Conservation (phyloP, 2,797 vertebrate genomes). For the Heteromormyrus szaboi region DNA sequence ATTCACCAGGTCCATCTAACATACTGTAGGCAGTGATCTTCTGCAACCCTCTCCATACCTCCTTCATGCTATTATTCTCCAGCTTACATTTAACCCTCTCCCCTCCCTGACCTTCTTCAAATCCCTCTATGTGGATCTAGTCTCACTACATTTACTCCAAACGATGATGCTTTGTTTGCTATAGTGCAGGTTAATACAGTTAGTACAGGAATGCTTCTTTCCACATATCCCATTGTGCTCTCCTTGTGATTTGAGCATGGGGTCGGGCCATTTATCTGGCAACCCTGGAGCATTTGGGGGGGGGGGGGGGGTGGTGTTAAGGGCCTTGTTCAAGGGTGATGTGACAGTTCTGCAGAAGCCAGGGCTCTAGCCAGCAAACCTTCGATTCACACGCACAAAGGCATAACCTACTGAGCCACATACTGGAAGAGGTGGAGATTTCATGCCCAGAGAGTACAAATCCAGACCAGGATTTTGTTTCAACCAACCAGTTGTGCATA, state of each 20-base stretch:
- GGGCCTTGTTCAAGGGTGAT: background rate
- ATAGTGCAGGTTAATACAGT: background rate
- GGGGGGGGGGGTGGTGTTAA: background rate
- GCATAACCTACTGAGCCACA: background rate
- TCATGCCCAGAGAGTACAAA: no score
- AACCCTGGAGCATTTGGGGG: background rate
- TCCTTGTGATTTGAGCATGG: background rate
- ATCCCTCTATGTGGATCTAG: background rate
- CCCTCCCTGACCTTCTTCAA: background rate
- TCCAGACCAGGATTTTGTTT: no score
- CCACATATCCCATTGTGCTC: background rate
- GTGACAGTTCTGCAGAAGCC: background rate
- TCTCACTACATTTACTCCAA: background rate
- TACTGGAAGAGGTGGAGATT: no score
- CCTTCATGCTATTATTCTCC: background rate
- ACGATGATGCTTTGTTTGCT: background rate
- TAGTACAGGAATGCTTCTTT: background rate
- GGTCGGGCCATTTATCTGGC: background rate
- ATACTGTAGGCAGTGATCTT: background rate
- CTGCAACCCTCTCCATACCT: background rate
- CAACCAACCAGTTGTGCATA: no score
- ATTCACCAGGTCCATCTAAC: background rate
- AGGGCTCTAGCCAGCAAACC: background rate
- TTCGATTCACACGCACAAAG: background rate
- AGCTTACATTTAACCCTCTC: background rate